A percentile compares a stretch with the other conserved stretches of the same genome.
Evolutionary conservation across 1,140 invertebrate species (phyloP).

Genomic region (Drosophila lacteicornis): DNA sequence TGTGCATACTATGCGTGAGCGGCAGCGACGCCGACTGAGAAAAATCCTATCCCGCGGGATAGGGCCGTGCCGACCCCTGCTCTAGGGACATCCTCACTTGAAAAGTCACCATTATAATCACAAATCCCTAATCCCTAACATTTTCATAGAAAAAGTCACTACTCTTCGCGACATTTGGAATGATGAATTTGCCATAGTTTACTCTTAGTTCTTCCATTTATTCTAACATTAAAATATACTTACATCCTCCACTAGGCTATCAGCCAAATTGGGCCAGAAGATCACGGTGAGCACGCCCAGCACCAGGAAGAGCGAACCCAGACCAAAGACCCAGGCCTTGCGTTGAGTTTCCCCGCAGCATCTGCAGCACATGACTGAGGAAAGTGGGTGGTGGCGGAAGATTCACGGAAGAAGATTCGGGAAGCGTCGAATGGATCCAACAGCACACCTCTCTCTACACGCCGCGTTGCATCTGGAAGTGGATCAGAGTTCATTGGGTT

Average conservation of each 20-base stretch:
- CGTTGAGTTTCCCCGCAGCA: constrained; percentile 79
- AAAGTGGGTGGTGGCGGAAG: neutral
- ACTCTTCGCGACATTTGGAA: too few species aligned
- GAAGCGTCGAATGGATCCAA: neutral
- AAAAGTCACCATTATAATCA: too few species aligned
- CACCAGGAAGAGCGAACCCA: constrained; percentile 58
- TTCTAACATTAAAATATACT: constrained; percentile 11
- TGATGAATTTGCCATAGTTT: too few species aligned
- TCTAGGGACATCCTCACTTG: too few species aligned
- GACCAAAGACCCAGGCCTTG: constrained; percentile 80
- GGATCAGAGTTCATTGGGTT: neutral
- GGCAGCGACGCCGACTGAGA: too few species aligned
- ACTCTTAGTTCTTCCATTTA: too few species aligned
- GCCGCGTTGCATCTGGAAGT: constrained; percentile 48
- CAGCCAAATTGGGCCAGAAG: constrained; percentile 67
- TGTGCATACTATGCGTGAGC: too few species aligned
- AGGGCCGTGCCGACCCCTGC: too few species aligned
- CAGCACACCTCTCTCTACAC: constrained; percentile 4
- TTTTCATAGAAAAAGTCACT: too few species aligned
- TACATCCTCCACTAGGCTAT: constrained; percentile 66
- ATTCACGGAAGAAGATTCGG: constrained; percentile 10
- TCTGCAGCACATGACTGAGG: constrained; percentile 69
- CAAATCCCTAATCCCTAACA: too few species aligned
- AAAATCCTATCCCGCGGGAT: too few species aligned
- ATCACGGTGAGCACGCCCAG: constrained; percentile 61